Evolutionary conservation across 2,797 vertebrate species (phyloP), one percentile per base, ranked within the genome.

Genomic region (Hippopotamyrus pictus): DNA sequence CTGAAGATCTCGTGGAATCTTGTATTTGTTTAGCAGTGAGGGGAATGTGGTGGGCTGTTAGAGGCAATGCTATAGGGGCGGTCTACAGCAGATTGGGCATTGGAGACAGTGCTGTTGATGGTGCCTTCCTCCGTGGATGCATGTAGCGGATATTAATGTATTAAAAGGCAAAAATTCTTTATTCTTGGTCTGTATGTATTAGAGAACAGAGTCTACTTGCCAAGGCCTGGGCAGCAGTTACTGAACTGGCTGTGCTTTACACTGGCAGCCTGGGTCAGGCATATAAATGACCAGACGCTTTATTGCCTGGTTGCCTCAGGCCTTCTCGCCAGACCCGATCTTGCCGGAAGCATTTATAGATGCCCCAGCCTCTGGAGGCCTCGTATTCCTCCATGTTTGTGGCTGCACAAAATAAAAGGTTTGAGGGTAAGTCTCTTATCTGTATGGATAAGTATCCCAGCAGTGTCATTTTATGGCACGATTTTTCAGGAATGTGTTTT

Each of bases 221-320:
- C 7, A 82, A 82, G 41, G 11, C 41, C 41, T 46, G 76, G 41
- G 41, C 19, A 46, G 19, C 76, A 46, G 76, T 82, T 11, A 9
- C 92, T 90, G 90, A 91, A 93, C 94, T 91, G 92, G 79, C 91
- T 76, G 87, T 29, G 88, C 88, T 62, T 90, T 69, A 82, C 59
- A 89, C 89, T 82, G 92, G 92, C 90, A 87, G 91, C 90, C 90
- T 90, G 90, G 94, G 93, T 94, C 94, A 93, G 93, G 91, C 91
- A 54, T 88, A 88, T 87, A 82, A 86, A 59, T 79, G 44, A 90
- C 83, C 92, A 91, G 89, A 65, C 88, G 86, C 88, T 90, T 90
- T 89, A 87, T 44, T 91, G 89, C 88, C 90, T 90, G 53, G 59
- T 88, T 88, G 88, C 94, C 94, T 92, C 89, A 91, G 92, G 93